phyloP scores from a whole-genome alignment of 2,113 vertebrate genomes.

The Nesogale talazaci region DNA sequence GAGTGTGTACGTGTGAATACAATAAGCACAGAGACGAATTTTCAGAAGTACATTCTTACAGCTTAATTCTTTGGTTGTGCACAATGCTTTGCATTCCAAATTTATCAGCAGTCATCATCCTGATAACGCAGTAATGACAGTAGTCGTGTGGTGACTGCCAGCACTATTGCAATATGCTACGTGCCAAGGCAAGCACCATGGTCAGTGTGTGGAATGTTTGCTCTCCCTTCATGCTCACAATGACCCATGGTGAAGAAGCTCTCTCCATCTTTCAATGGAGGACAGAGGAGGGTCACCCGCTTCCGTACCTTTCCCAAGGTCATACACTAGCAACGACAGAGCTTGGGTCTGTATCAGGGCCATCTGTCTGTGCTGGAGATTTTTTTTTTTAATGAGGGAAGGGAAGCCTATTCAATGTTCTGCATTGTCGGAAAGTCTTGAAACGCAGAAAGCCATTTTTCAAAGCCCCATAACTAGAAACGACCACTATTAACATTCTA shows the following conservation, averaged over 20 bases:
- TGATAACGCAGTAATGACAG: not conserved
- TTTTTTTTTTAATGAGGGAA: accelerated
- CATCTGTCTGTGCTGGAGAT: not conserved
- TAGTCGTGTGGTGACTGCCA: not conserved
- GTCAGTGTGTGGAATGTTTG: not conserved
- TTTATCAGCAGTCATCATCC: not conserved
- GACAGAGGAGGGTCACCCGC: not conserved
- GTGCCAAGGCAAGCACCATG: not conserved
- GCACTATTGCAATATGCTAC: not conserved
- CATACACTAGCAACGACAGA: not conserved
- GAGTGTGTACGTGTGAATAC: not conserved
- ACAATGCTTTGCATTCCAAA: not conserved
- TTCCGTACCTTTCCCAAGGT: not conserved
- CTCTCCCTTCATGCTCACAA: slow-evolving; percentile 1
- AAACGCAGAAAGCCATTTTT: not conserved
- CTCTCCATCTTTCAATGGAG: not conserved
- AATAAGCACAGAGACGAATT: not conserved
- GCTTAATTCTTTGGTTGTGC: not conserved
- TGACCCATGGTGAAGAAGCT: not conserved
- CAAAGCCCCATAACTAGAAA: slow-evolving; percentile 19
- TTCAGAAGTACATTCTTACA: not conserved
- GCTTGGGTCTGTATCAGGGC: not conserved
- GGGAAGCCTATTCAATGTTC: not conserved
- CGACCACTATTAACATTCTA: not conserved
- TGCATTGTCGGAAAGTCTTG: not conserved